Percentiles rank a stretch among this genome's conserved stretches.
These are phyloP conservation scores for Pristionchus arcanus DNA, from an alignment of 2,888 invertebrate species.

Conservation along the genomic window DNA sequence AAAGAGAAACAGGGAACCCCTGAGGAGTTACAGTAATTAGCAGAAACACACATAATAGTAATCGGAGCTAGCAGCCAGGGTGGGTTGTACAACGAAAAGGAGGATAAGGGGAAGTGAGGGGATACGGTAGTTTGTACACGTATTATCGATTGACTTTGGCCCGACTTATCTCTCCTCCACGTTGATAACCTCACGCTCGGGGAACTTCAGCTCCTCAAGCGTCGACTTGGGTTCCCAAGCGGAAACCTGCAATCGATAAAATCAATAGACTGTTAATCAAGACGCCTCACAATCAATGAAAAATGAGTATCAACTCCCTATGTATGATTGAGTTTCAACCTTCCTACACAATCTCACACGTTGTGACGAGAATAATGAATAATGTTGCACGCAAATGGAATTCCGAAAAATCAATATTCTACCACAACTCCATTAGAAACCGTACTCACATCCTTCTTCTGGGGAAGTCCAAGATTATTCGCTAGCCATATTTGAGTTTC, in stretches of 20 bases:
- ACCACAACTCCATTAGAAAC: too few relatives aligned
- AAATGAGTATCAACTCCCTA: too few relatives aligned
- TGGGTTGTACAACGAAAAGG: neutral
- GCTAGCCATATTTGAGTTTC: neutral
- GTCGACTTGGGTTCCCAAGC: constrained; percentile 87
- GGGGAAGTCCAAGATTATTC: neutral
- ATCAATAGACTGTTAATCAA: neutral
- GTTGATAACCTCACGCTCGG: constrained; percentile 94
- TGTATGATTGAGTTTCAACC: too few relatives aligned
- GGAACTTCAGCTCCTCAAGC: constrained; percentile 89
- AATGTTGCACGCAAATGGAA: too few relatives aligned
- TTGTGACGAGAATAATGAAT: too few relatives aligned
- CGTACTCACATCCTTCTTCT: too few relatives aligned
- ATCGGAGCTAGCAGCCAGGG: neutral
- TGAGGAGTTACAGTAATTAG: neutral
- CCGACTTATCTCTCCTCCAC: constrained; percentile 85
- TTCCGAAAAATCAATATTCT: too few relatives aligned
- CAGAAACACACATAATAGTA: neutral
- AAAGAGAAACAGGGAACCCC: neutral
- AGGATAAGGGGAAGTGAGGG: neutral
- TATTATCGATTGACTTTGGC: neutral
- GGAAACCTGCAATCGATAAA: constrained; percentile 84
- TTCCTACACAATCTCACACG: too few relatives aligned
- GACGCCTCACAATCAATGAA: neutral
- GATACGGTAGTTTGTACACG: constrained; percentile 25